Conservation (phyloP, 37 sponge, comb jelly and placozoan genomes). For the Cladorhizidae sp. region DNA sequence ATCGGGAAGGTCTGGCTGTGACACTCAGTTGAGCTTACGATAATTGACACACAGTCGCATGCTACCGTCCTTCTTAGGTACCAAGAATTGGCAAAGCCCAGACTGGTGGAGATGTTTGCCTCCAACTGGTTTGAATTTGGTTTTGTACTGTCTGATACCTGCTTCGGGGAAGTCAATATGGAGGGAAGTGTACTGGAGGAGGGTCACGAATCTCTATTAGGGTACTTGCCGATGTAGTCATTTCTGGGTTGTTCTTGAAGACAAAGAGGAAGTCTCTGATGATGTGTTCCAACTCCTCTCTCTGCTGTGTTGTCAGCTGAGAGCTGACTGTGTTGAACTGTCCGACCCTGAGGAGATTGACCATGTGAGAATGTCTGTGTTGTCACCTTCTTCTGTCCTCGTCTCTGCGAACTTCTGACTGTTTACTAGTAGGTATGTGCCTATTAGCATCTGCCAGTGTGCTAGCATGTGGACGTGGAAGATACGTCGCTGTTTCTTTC, state of each 20-base stretch:
- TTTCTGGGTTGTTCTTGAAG: neutral
- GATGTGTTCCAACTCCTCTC: neutral
- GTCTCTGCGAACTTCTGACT: too few species aligned
- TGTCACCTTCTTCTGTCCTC: neutral
- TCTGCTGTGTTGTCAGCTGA: neutral
- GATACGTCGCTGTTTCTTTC: neutral
- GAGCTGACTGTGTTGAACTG: neutral
- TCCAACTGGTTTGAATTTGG: constrained; percentile 25
- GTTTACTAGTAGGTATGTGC: neutral
- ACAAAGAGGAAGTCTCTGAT: neutral
- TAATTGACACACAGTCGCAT: too few species aligned
- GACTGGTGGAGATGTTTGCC: constrained; percentile 10
- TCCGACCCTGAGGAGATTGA: neutral
- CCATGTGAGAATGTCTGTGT: neutral
- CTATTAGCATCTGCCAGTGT: neutral
- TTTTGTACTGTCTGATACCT: constrained; percentile 8
- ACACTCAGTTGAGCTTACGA: neutral
- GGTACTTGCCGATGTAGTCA: neutral
- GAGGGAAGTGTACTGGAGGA: constrained; percentile 14
- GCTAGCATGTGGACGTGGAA: constrained; percentile 1
- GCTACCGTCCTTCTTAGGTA: constrained; percentile 47
- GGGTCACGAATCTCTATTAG: constrained; percentile 20
- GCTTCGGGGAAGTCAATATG: constrained; percentile 23
- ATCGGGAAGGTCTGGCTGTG: constrained; percentile 34
- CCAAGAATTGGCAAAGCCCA: constrained; percentile 47